Evolutionary conservation across 2,888 invertebrate genomes (phyloP), one percentile per base, ranked within the genome.

Genomic region (Eristalis intricaria): DNA sequence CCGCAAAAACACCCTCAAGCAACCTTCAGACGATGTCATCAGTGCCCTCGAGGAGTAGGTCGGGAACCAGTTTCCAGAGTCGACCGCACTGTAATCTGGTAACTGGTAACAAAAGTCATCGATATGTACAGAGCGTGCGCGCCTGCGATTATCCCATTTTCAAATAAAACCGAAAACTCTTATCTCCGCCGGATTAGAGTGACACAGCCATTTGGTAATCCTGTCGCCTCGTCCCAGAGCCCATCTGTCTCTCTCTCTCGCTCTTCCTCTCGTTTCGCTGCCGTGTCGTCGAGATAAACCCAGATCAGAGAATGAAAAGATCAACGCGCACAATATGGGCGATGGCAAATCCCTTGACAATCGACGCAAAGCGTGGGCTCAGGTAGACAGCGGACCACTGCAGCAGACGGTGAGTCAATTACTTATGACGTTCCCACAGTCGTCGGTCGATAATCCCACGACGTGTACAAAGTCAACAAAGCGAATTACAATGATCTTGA

Each of bases 171-270:
- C 74, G 64, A 61, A 76, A 77, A 74, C 69, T 68, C 80, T 84
- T 87, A 84, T 87, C 87, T 84, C 43, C 26, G 8, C 50, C 66
- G 87, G 87, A 87, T 87, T 87, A 71, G 63, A 84, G 75, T 87
- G 87, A 84, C 84, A 87, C 61, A 76, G 76, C 76, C 79, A 60
- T 84, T 87, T 84, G 80, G 75, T 87, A 79, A 87, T 87, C 79
- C 84, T 65, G 78, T 83, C 79, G 74, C 83, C 75, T 74, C 61
- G 29, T 79, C 71, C 19, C 79, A 8, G 65, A 65, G 38, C 65
- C 65, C 71, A 77, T 85, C 60, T 15, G 50, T 4, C 74, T 23
- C 64, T 19, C 23, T 32, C n/a, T 15, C 50, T 66, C 75, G 40
- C 75, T 78, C 75, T 68, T 65, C 56, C 70, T 56, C 61, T 66